Base-by-base conservation (phyloP, 2,888 invertebrate species). In the Escarpia spicata region DNA sequence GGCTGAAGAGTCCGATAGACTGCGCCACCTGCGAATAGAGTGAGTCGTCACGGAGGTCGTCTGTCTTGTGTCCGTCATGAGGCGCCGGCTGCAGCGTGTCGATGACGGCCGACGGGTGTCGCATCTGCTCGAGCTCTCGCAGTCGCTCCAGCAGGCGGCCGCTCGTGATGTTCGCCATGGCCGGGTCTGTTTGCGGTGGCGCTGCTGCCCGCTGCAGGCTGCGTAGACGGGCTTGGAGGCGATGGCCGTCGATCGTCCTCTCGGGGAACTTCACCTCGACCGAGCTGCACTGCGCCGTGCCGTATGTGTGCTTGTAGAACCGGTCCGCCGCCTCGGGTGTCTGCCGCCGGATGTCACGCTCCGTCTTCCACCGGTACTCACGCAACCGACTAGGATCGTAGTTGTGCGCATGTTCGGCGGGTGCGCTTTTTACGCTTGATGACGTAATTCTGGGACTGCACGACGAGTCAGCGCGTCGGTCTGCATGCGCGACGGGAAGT, bases 231-330 rank as follows among this genome's bases (percentile, higher is more conserved):
- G 75, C 2, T 26, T 26, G 75, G 12, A 91, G 58, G 19, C 58
- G 44, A 26, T 52, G 91, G 43, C 58, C 58, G n/a, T 91, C 91
- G 45, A 91, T 43, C 44, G 58, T 52, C 31, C 91, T 12, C 44
- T 45, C 91, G n/a, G 52, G 91, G 45, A 91, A 91, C 37, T 91
- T 91, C 43, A 91, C 10, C 58, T 91, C 31, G 37, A 91, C 58
- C 15, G 91, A 91, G 91, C n/a, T 43, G n/a, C 91, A 91, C 37
- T 58, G 43, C 37, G 37, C 91, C 44, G 91, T 91, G 44, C 91
- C 91, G 91, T 91, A 91, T 4, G 91, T 91, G 58, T 91, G 91
- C 91, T 91, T 91, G 58, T 91, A 91, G 58, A 91, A 91, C 58
- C 91, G 26, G 44, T 45, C 91, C 45, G 91, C 91, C 91, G 44